Evolutionary conservation across 2,113 vertebrate species (phyloP), one percentile per base, ranked within the genome.

Genomic region (Oreochromis niloticus): DNA sequence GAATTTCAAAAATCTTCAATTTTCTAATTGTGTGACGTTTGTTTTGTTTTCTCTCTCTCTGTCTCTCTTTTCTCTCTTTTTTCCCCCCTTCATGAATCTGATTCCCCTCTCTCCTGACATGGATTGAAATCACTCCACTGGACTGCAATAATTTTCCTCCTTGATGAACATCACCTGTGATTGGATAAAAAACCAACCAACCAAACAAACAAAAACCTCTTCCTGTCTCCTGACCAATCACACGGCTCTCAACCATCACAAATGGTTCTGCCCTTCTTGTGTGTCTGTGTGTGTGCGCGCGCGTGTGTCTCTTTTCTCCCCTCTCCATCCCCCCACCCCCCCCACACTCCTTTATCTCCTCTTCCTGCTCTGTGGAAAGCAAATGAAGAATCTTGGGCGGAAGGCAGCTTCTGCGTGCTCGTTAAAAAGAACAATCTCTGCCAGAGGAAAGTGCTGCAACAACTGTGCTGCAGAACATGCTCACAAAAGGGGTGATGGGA

Each of bases 371-470:
- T 96, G 96, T 88, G 98, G 97, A 98, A 99, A 99, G 98, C 98
- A 97, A 99, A 98, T 97, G 98, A 99, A 98, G 98, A 98, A 95
- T 98, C 98, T 95, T 99, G 98, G 98, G 98, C 98, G 11, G 98
- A 99, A 96, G 98, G 98, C 96, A 98, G 98, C 96, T 99, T 99
- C 97, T 99, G 98, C 97, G 98, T 98, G 97, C 96, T 99, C 92
- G 98, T 99, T 96, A 99, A 99, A 99, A 99, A 99, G 98, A 99
- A 99, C 97, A 99, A 99, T 97, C 97, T 99, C 90, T 99, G 99
- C 95, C 98, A 99, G 95, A 97, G 99, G 95, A 99, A 99, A 96
- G 99, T 99, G 94, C 97, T 99, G 95, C 99, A 99, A 97, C 99
- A 99, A 93, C 96, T 99, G 92, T 99, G 98, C 97, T 99, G 99